These are phyloP conservation scores for Zaprionus inermis DNA, from an alignment of 1,140 invertebrate genomes.

Conservation along the genomic window DNA sequence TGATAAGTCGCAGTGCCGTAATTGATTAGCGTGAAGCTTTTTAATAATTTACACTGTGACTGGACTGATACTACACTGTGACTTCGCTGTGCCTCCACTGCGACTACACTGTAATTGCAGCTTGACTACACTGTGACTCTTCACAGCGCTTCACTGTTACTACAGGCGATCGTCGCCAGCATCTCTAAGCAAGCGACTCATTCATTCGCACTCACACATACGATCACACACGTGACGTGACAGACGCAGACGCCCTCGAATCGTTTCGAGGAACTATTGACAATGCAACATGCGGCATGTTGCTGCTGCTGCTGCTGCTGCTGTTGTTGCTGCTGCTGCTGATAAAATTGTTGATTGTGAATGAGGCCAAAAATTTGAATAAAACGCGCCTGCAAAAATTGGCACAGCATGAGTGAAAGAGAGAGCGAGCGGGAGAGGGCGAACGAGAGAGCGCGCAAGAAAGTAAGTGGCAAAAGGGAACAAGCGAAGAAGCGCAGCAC, in stretches of 20 bases:
- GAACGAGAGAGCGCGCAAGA: constrained; percentile 1
- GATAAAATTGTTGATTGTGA: constrained; percentile 57
- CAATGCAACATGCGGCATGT: constrained; percentile 48
- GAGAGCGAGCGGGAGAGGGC: neutral
- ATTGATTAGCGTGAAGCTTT: too few relatives aligned
- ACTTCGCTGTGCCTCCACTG: too few relatives aligned
- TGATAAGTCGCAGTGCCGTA: too few relatives aligned
- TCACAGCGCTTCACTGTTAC: neutral
- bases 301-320: neutral
- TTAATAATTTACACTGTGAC: too few relatives aligned
- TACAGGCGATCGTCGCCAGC: neutral
- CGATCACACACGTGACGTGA: constrained; percentile 1
- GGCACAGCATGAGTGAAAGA: constrained; percentile 28
- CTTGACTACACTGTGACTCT: neutral
- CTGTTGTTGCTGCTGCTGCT: constrained; percentile 43
- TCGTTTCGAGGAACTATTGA: constrained; percentile 66
- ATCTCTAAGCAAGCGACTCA: constrained; percentile 13
- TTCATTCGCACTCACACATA: constrained; percentile 14
- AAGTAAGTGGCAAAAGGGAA: constrained; percentile 1
- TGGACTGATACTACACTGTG: too few relatives aligned
- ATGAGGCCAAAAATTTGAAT: constrained; percentile 78
- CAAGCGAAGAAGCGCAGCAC: constrained; percentile 20
- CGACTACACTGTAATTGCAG: neutral
- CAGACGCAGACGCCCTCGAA: constrained; percentile 20
- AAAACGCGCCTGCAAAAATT: constrained; percentile 78